Conservation (phyloP, 2,797 vertebrate genomes). For the Coreius guichenoti region DNA sequence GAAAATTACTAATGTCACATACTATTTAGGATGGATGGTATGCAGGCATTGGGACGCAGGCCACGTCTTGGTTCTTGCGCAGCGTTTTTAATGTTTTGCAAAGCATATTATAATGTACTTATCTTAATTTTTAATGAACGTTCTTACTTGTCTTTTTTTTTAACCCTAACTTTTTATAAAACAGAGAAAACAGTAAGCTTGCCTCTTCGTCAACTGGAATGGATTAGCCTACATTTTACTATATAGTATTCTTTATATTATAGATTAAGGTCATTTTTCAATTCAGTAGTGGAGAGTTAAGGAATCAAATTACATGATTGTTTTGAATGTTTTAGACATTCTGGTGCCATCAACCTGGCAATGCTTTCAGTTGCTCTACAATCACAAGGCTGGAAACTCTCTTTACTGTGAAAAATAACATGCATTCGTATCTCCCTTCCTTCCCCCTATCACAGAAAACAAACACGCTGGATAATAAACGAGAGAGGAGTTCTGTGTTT, state of each 20-base stretch:
- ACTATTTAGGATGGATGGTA: too few relatives aligned
- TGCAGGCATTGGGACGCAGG: too few relatives aligned
- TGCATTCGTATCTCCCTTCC: not conserved
- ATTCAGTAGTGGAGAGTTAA: not conserved
- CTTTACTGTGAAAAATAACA: slow-evolving; percentile 7
- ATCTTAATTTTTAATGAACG: not conserved
- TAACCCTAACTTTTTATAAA: not conserved
- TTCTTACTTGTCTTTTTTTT: not conserved
- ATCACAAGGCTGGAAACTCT: slow-evolving; percentile 11
- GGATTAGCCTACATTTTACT: not conserved
- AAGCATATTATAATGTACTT: not conserved
- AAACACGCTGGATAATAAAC: slow-evolving; percentile 49
- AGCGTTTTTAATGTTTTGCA: not conserved
- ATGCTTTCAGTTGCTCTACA: slow-evolving; percentile 2
- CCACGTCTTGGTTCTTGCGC: too few relatives aligned
- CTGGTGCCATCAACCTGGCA: slow-evolving; percentile 16
- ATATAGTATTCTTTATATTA: not conserved
- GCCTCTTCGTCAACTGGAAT: not conserved
- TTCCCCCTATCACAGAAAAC: slow-evolving; percentile 32
- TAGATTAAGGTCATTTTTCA: not conserved
- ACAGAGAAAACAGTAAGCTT: not conserved
- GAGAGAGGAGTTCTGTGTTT: slow-evolving; percentile 44
- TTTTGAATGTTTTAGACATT: not conserved
- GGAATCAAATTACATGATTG: not conserved
- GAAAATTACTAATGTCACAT: too few relatives aligned